Evolutionary conservation across 2,113 vertebrate genomes (phyloP).

Genomic region (Riparia riparia): DNA sequence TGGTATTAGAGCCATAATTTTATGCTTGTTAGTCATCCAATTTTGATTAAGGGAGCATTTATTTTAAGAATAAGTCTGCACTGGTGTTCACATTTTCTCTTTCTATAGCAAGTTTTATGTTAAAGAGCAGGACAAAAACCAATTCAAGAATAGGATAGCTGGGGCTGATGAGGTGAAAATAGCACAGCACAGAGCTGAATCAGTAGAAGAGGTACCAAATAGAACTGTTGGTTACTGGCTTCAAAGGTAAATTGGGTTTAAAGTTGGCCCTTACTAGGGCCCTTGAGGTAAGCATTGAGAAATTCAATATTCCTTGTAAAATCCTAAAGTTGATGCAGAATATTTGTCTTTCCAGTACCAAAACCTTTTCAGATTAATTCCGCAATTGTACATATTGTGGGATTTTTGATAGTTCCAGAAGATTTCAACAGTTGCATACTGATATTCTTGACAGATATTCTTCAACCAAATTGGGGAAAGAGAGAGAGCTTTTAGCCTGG

Average conservation of each 20-base stretch:
- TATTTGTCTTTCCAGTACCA: not conserved
- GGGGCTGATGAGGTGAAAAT: not conserved
- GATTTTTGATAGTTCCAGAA: not conserved
- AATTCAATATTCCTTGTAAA: not conserved
- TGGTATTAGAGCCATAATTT: slow-evolving; percentile 37
- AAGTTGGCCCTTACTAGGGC: not conserved
- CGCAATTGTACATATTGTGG: not conserved
- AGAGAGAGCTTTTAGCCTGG: not conserved
- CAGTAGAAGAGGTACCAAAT: not conserved
- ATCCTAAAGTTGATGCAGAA: not conserved
- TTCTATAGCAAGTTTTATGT: not conserved
- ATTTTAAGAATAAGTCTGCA: slow-evolving; percentile 27
- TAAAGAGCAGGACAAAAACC: not conserved
- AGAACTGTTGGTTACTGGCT: not conserved
- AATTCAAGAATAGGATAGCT: not conserved
- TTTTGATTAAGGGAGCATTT: slow-evolving; percentile 56
- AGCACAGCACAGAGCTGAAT: not conserved
- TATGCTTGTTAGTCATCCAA: slow-evolving; percentile 54
- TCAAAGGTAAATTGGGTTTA: not conserved
- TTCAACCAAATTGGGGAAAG: not conserved
- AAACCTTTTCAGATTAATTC: not conserved
- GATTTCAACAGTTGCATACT: not conserved
- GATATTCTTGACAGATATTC: not conserved
- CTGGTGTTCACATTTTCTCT: not conserved
- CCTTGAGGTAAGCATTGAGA: not conserved